Conservation (phyloP, 2,113 vertebrate genomes). For the Oxyura jamaicensis region DNA sequence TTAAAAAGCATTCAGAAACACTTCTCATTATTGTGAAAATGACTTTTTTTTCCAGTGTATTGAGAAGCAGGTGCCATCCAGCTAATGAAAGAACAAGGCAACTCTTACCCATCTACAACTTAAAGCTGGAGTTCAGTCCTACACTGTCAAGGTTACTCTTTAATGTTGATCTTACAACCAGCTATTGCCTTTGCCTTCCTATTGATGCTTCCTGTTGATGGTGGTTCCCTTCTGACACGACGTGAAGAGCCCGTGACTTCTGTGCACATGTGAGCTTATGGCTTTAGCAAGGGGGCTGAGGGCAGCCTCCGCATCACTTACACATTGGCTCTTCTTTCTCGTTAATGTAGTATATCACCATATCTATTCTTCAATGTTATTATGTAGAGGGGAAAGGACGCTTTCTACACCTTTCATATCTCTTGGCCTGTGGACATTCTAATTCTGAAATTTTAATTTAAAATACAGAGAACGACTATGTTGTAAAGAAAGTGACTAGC, state of each 20-base stretch:
- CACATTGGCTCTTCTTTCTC: background rate
- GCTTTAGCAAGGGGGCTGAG: background rate
- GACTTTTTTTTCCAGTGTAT: background rate
- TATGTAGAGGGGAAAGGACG: background rate
- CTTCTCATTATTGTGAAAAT: background rate
- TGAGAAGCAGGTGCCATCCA: background rate
- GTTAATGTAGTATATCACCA: background rate
- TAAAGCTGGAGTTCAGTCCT: background rate
- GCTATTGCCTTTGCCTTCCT: background rate
- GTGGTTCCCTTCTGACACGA: background rate
- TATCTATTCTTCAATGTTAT: background rate
- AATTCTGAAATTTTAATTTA: background rate
- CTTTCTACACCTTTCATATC: background rate
- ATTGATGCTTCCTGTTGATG: background rate
- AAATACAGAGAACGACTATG: background rate
- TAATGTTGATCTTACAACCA: background rate
- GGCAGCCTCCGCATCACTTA: background rate
- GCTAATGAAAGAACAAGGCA: background rate
- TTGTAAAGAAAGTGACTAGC: background rate
- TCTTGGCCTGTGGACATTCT: background rate
- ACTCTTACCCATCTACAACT: background rate
- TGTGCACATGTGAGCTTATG: fast-evolving
- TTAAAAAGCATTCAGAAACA: background rate
- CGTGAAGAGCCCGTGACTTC: background rate
- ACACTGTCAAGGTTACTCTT: background rate